These are phyloP conservation scores for Pseudomyrmex sp. DNA, from an alignment of 1,140 invertebrate species.

Conservation along the genomic window DNA sequence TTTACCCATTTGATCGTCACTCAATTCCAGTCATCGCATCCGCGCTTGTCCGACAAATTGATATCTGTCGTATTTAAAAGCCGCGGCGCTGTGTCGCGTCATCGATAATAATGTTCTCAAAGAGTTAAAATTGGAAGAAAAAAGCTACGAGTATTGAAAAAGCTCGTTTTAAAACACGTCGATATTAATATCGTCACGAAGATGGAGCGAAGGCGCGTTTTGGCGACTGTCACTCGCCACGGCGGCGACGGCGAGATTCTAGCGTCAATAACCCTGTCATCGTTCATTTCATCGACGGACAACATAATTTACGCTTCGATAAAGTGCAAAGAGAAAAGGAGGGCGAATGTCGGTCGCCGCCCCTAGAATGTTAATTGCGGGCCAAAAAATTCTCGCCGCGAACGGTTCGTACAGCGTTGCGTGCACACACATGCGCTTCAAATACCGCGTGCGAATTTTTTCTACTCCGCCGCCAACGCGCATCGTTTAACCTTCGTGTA, in stretches of 20 bases:
- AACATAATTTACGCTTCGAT: slow-evolving; percentile 41
- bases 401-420: background rate
- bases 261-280: slow-evolving; percentile 31
- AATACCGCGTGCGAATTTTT: slow-evolving; percentile 6
- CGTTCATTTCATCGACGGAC: slow-evolving; percentile 8
- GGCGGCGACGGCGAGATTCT: background rate
- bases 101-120: background rate
- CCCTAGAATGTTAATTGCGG: slow-evolving; percentile 38
- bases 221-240: slow-evolving; percentile 12
- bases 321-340: slow-evolving; percentile 19
- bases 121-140: background rate
- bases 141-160: background rate
- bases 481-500: slow-evolving; percentile 4
- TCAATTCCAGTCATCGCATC: background rate
- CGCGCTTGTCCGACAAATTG: background rate
- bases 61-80: background rate
- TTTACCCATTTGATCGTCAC: background rate
- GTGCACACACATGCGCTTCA: slow-evolving; percentile 9
- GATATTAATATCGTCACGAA: slow-evolving; percentile 17
- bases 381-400: slow-evolving; percentile 3
- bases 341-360: background rate
- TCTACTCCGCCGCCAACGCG: too few species aligned
- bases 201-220: slow-evolving; percentile 3
- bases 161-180: slow-evolving; percentile 20
- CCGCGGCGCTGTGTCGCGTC: background rate